Evolutionary conservation across 2,797 vertebrate species (phyloP), one percentile per base, ranked within the genome.

Genomic region (Argentina silus): DNA sequence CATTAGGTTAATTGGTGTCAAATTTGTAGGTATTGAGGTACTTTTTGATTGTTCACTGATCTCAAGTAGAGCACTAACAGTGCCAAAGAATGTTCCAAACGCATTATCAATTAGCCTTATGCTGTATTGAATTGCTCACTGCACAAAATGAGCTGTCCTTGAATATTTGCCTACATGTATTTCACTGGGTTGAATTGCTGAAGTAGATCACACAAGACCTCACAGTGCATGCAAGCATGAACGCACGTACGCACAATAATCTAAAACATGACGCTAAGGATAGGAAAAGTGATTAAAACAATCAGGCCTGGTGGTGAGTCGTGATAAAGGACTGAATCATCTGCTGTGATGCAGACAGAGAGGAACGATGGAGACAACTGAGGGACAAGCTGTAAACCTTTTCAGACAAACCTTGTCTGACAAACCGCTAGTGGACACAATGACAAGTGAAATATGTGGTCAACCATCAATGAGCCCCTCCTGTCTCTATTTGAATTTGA

Each of bases 361-460:
- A 81, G 77, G 70, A 79, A 80, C 85, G 75, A 80, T 36, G 11
- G 71, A 83, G 85, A 86, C 85, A 84, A 82, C 75, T 82, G 85
- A 90, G 85, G 84, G 83, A 88, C 88, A 86, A 90, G 89, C 87
- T 90, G 85, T 83, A 90, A 92, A 87, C 84, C 69, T 87, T 84
- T 84, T 87, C 72, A 91, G 90, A 92, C 90, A 89, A 89, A 90
- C 67, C 89, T 85, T 85, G 83, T 89, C 89, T 76, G 74, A 83
- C 76, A 78, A 78, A 73, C 87, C 85, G 88, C 89, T 86, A 86
- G 88, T 88, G 85, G 81, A 88, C 84, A 86, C 87, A 84, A 69
- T 90, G 88, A 93, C 91, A 91, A 92, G 86, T 90, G 88, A 87
- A 91, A 91, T 91, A 91, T 88, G 84, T 81, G 89, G 89, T 90